A percentile compares a stretch with the other conserved stretches of the same genome.
These are phyloP conservation scores for Drosophila yooni DNA, from an alignment of 2,888 invertebrate species.

Conservation along the genomic window DNA sequence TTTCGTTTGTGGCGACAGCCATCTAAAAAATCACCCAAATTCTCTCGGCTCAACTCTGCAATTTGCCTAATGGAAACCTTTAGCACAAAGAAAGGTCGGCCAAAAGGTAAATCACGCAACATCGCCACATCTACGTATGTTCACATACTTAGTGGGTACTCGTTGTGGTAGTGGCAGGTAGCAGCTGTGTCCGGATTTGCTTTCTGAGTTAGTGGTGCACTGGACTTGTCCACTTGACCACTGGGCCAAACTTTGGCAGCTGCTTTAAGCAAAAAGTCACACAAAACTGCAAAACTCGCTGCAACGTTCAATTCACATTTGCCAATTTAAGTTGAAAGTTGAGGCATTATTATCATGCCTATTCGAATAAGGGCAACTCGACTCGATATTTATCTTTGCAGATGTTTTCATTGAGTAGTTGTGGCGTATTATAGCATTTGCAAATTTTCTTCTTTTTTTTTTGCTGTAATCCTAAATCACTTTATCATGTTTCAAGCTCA, in stretches of 20 bases:
- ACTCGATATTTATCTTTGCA: neutral
- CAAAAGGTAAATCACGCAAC: conserved; percentile 69
- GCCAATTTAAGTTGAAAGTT: neutral
- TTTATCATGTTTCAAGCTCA: too few relatives aligned
- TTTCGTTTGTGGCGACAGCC: conserved; percentile 57
- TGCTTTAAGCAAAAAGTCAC: conserved; percentile 6
- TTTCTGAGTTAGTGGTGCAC: conserved; percentile 62
- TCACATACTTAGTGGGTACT: neutral
- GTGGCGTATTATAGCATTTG: neutral
- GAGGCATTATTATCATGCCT: neutral
- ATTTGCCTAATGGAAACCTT: conserved; percentile 73
- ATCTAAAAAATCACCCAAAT: conserved; percentile 18
- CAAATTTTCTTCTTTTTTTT: neutral
- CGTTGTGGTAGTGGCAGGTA: neutral
- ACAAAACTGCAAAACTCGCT: neutral
- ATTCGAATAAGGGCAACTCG: neutral
- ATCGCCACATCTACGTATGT: conserved; percentile 21
- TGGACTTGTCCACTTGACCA: conserved; percentile 18
- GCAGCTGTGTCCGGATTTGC: conserved; percentile 1
- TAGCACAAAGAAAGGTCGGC: conserved; percentile 32
- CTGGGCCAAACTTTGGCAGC: conserved; percentile 11
- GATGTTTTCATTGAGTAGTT: neutral
- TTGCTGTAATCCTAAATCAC: neutral
- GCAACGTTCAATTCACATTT: neutral
- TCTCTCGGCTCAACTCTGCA: conserved; percentile 47